Evolutionary conservation across 2,888 invertebrate genomes (phyloP).

Genomic region (Drosophila paucipuncta): DNA sequence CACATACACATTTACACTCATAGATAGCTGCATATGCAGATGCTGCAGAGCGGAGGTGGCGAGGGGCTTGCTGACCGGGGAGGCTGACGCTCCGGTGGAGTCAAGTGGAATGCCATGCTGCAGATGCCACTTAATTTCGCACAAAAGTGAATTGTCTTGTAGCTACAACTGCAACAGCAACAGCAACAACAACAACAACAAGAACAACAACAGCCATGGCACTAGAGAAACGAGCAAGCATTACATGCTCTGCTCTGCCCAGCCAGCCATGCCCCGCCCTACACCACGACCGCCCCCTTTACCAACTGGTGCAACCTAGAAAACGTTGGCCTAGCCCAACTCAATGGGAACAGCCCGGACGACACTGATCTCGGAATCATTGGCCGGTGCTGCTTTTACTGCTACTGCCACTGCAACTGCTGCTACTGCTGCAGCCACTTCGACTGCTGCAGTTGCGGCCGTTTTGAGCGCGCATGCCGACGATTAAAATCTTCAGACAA

Average conservation of each 20-base stretch:
- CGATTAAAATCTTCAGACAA: conserved; percentile 85
- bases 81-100: conserved; percentile 58
- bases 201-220: conserved; percentile 58
- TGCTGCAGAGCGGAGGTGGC: conserved; percentile 13
- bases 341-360: conserved; percentile 66
- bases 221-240: conserved; percentile 74
- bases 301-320: conserved; percentile 63
- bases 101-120: conserved; percentile 77
- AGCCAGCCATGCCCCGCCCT: conserved; percentile 49
- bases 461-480: conserved; percentile 72
- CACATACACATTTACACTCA: background rate
- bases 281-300: conserved; percentile 17
- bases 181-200: conserved; percentile 44
- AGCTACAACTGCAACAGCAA: conserved; percentile 67
- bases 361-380: conserved; percentile 52
- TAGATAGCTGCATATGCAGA: conserved; percentile 26
- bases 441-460: conserved; percentile 49
- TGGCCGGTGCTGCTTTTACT: conserved; percentile 26
- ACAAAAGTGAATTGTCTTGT: conserved; percentile 85
- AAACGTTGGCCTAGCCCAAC: conserved; percentile 59
- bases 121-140: conserved; percentile 84
- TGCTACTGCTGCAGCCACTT: conserved; percentile 26
- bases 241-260: conserved; percentile 72
- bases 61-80: conserved; percentile 15
- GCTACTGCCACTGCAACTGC: conserved; percentile 20